Base-by-base conservation (phyloP, 2,113 vertebrate genomes). In the Gasterosteus nipponicus region DNA sequence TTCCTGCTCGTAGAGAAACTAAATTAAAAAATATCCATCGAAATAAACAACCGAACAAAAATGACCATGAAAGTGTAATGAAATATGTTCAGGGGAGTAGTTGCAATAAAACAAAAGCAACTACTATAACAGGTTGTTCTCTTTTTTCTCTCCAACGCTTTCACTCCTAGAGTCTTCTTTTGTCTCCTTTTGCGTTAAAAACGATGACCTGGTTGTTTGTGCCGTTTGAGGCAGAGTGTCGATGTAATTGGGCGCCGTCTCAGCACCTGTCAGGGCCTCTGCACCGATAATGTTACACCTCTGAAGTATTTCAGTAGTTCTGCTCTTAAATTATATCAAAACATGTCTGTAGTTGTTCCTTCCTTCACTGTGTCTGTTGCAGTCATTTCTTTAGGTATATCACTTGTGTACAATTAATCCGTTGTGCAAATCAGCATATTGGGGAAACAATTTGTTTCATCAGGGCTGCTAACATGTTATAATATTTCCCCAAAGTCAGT, bases 191-290 rank as follows among this genome's bases (percentile, higher is more conserved):
- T 14, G 15, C 39, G 8, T 49, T 10, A 71, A 29, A 53, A 58
- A 41, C 60, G 38, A 58, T 6, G 10, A 22, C 8, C 11, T 49
- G 38, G 22, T 54, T 42, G 15, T 68, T 59, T 63, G 35, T 68
- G 22, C 12, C 2, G 14, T 39, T 10, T 29, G 14, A 49, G 49
- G 47, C 26, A 10, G 22, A 51, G 49, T 41, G 41, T 22, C 11
- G 10, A 62, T 38, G 19, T 15, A 69, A 22, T 64, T 44, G 12
- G 76, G 19, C 56, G 5, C 11, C 10, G 35, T 56, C 22, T 74
- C 26, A 46, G 46, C 75, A 78, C 65, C 54, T 35, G 61, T 64
- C 3, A 1, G 6, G 15, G 2, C 59, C n/a, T 71, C 54, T 74
- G 42, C 51, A n/a, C 26, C 59, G 57, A n/a, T 16, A 22, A 19